Conservation (phyloP, 2,888 invertebrate species). For the Harpagoxenus sublaevis region DNA sequence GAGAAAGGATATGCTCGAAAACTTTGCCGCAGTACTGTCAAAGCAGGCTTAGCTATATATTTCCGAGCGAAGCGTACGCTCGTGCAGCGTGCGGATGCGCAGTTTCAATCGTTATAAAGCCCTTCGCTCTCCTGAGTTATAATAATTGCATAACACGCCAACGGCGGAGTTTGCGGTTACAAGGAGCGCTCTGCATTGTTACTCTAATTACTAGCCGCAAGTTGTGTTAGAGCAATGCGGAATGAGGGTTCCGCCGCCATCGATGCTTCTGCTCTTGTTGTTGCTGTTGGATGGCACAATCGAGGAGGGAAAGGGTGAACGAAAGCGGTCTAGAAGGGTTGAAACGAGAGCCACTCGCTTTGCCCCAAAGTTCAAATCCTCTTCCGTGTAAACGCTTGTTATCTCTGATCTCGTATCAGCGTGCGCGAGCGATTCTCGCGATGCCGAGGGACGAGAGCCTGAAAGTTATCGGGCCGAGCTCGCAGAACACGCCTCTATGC, state of each 20-base stretch:
- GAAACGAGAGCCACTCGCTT: constrained; percentile 70
- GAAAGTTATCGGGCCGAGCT: constrained; percentile 62
- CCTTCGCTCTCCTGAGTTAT: constrained; percentile 68
- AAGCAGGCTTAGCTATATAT: constrained; percentile 16
- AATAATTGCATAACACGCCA: constrained; percentile 77
- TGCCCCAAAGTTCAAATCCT: constrained; percentile 70
- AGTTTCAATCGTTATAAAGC: constrained; percentile 73
- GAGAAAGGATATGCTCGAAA: constrained; percentile 22
- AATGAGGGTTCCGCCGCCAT: constrained; percentile 45
- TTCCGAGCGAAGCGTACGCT: constrained; percentile 16
- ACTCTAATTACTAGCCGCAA: constrained; percentile 78
- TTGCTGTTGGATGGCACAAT: constrained; percentile 44
- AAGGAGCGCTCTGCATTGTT: constrained; percentile 73
- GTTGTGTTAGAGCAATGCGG: constrained; percentile 56
- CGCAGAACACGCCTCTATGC: constrained; percentile 34
- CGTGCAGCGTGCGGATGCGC: constrained; percentile 25
- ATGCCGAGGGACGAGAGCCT: constrained; percentile 42
- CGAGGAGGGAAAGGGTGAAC: constrained; percentile 10
- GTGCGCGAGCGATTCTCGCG: constrained; percentile 62
- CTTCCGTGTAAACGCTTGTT: constrained; percentile 74
- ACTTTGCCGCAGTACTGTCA: constrained; percentile 36
- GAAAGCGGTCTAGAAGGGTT: constrained; percentile 51
- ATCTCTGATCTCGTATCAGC: constrained; percentile 73
- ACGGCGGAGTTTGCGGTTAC: constrained; percentile 74
- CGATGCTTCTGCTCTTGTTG: constrained; percentile 24